Evolutionary conservation across 2,888 invertebrate species (phyloP), one percentile per base, ranked within the genome.

Genomic region (Dilophus febrilis): DNA sequence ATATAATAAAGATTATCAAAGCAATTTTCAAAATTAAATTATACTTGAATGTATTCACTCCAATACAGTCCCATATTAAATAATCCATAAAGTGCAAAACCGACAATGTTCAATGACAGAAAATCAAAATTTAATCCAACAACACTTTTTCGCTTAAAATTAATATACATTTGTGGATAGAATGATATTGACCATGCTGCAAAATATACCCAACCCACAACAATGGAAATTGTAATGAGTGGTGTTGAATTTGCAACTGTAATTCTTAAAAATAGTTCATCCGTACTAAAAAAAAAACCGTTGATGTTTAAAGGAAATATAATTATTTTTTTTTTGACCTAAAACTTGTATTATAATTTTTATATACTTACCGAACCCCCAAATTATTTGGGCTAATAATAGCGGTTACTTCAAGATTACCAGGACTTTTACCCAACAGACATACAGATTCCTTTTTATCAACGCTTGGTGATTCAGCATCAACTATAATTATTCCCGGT

Each of bases 171-270:
- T 64, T 98, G 98, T 1, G 98, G 98, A 67, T 98, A 98, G 67
- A 98, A 98, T 2, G 97, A 97, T 34, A 98, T 64, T 1, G 95
- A 92, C 98, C 98, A 98, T 11, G 95, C 94, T 22, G 77, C 72
- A 66, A 98, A 98, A 65, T 99, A 98, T 26, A 92, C 67, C 98
- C 98, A 99, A n/a, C 98, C 98, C 57, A 97, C 82, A 4, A 88
- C 71, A 43, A 72, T 64, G 17, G 85, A 87, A 37, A 84, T 65
- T 5, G 78, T 68, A 46, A 77, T 74, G 40, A 94, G 66, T 0
- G 64, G 64, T 33, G 69, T 61, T 0, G 78, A 77, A 55, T 77
- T 77, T 61, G 78, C 79, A 19, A 86, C 75, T 5, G 78, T 80
- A 11, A 91, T 72, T 37, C 82, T 71, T 2, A 90, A 64, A 61